Base-by-base conservation (phyloP, 2,888 invertebrate species). In the Drosophila trichaetosa region DNA sequence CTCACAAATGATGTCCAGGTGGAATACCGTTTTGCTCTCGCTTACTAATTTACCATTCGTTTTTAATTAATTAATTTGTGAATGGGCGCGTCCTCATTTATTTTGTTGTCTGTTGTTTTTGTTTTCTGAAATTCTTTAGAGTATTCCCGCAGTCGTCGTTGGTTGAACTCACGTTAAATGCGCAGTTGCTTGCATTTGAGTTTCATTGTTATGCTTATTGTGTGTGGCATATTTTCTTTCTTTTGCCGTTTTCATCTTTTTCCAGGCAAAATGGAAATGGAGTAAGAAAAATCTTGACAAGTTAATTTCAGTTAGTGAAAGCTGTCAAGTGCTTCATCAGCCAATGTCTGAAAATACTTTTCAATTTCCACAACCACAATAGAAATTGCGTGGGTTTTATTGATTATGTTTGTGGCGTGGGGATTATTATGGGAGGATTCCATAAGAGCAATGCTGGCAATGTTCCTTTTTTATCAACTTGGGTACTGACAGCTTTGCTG, bases 121-220 rank as follows among this genome's bases (percentile, higher is more conserved):
- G 18, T 6, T 46, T 29, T 31, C 6, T 0, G 8, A 21, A 21
- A n/a, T 51, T 42, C 34, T 21, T 31, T 48, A 57, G 67, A 8
- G 56, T 51, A 57, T 31, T 51, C 27, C 1, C 31, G 34, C 10
- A 24, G 38, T 67, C 67, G 13, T 18, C 10, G 27, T 38, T 24
- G 51, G 48, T 58, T 18, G 3, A 36, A 11, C n/a, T 33, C n/a
- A 13, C 38, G 54, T 21, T 18, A 57, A 18, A 40, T 69, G 76
- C 65, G 52, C 69, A 69, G 69, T 63, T 78, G 57, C 73, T 72
- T 72, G 66, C 72, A 75, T 76, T 79, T 65, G 62, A 64, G 67
- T 59, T 79, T 79, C 63, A 76, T 79, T 76, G 67, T 76, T 67
- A 60, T 72, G 79, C 66, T 72, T 78, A 74, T 78, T 78, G 79